A percentile compares a stretch with the other conserved stretches of the same genome.
Conservation (phyloP, 2,888 invertebrate species). For the Nasonia oneida region DNA sequence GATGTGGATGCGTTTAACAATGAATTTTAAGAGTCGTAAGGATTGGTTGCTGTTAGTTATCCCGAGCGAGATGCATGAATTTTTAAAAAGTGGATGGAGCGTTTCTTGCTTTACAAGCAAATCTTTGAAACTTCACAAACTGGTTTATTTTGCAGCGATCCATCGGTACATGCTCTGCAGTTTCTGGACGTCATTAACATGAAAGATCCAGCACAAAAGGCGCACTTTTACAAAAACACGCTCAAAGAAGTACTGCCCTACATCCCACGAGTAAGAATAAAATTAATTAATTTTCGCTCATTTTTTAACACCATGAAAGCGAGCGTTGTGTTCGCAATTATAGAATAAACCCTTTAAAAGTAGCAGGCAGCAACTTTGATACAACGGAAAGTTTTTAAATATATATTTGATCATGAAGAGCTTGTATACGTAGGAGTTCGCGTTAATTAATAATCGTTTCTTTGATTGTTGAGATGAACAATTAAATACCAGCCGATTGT, state of each 20-base stretch:
- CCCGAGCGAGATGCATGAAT: not conserved
- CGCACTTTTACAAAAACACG: constrained; percentile 93
- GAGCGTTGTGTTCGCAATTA: not conserved
- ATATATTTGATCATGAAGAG: no score
- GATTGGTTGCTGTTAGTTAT: not conserved
- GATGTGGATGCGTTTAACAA: not conserved
- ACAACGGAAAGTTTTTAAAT: no score
- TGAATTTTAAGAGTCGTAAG: not conserved
- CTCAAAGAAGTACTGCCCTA: constrained; percentile 92
- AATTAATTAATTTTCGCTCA: constrained; percentile 3
- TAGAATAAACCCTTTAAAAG: not conserved
- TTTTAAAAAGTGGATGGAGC: no score
- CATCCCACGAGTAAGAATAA: constrained; percentile 90
- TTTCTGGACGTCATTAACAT: constrained; percentile 95
- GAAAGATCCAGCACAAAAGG: constrained; percentile 93
- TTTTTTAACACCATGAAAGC: not conserved
- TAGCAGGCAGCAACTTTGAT: not conserved
- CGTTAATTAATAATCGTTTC: not conserved
- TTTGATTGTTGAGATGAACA: not conserved
- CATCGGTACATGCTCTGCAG: constrained; percentile 94
- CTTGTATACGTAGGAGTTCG: not conserved
- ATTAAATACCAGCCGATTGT: not conserved
- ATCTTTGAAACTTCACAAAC: not conserved
- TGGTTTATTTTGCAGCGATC: constrained; percentile 84
- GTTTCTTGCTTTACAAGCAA: no score